Percentiles rank a stretch among this genome's conserved stretches.
Conservation (phyloP, 2,888 invertebrate genomes). For the Amblyjoppa proteus region DNA sequence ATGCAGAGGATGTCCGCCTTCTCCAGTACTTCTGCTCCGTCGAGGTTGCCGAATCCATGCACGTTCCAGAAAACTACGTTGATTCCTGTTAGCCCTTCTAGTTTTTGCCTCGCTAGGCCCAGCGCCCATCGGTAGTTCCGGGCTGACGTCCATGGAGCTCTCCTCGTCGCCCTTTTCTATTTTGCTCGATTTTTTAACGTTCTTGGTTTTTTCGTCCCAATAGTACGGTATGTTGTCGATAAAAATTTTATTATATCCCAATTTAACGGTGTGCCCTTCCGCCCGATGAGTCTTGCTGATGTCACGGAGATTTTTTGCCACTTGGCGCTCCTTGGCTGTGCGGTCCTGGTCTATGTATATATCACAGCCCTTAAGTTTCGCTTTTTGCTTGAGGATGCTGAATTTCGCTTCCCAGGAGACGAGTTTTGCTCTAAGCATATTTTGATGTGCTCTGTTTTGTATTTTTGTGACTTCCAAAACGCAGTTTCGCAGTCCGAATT, state of each 20-base stretch:
- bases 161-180: not conserved
- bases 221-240: not conserved
- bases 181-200: not conserved
- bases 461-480: slow-evolving; percentile 16
- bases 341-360: slow-evolving; percentile 43
- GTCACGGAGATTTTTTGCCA: no score
- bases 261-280: no score
- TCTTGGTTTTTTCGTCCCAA: not conserved
- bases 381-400: slow-evolving; percentile 29
- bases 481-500: slow-evolving; percentile 29
- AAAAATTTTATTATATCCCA: no score
- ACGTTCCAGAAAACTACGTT: slow-evolving; percentile 47
- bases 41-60: slow-evolving; percentile 27
- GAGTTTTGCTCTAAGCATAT: slow-evolving; percentile 3
- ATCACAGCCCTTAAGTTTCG: slow-evolving; percentile 34
- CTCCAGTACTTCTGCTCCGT: not conserved
- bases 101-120: not conserved
- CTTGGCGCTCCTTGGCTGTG: not conserved
- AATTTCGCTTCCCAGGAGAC: slow-evolving; percentile 32
- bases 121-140: not conserved
- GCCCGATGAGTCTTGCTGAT: not conserved
- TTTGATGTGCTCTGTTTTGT: slow-evolving; percentile 26
- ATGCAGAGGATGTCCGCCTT: no score
- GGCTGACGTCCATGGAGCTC: no score
- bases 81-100: not conserved